phyloP scores from a whole-genome alignment of 2,888 invertebrate genomes.

The Brachycybe producta region DNA sequence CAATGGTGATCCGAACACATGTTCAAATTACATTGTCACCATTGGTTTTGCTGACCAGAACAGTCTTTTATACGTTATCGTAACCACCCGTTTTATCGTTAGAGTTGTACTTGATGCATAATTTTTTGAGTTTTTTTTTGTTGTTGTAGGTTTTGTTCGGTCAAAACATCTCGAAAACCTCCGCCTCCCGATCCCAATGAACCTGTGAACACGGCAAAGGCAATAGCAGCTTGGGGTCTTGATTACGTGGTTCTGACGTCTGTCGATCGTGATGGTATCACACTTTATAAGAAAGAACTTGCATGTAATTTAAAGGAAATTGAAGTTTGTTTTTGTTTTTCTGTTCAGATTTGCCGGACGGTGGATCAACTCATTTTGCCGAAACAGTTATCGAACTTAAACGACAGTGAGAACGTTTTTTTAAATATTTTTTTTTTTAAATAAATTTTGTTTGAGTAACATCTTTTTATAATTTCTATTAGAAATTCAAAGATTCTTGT shows the following conservation, averaged over 20 bases:
- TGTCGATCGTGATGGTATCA: conserved; percentile 86
- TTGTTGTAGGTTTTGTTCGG: conserved; percentile 96
- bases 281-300: conserved; percentile 9
- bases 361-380: conserved; percentile 86
- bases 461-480: conserved; percentile 11
- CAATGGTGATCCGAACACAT: too few relatives aligned
- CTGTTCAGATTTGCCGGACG: too few relatives aligned
- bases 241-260: conserved; percentile 96
- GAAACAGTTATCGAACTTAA: conserved; percentile 81
- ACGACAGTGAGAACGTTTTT: conserved; percentile 43
- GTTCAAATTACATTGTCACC: too few relatives aligned
- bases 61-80: too few relatives aligned
- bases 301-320: conserved; percentile 16
- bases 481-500: conserved; percentile 73
- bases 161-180: conserved; percentile 85
- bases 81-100: too few relatives aligned
- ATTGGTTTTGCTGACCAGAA: too few relatives aligned
- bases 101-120: too few relatives aligned
- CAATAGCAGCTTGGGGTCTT: conserved; percentile 85
- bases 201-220: conserved; percentile 81
- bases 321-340: too few relatives aligned
- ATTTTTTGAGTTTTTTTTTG: too few relatives aligned
- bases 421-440: too few relatives aligned
- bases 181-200: conserved; percentile 80
- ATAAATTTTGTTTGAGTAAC: neutral